These are phyloP conservation scores for Oscheius sp. DNA, from an alignment of 2,888 invertebrate species.

Conservation along the genomic window DNA sequence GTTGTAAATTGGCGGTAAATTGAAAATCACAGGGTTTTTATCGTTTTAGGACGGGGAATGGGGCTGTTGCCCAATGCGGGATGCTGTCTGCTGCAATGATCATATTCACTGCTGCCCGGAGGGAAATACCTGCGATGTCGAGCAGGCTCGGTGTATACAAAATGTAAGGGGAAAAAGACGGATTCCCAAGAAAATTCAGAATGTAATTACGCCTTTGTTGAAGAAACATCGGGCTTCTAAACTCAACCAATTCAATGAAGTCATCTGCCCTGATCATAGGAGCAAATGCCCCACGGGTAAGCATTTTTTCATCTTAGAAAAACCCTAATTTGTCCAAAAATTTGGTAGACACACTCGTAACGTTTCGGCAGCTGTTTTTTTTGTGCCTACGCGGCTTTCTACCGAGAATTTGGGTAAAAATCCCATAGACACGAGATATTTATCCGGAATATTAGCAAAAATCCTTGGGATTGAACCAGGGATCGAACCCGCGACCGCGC, in stretches of 20 bases:
- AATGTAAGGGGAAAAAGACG: background rate
- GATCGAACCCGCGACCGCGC: too few species aligned
- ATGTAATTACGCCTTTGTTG: slow-evolving; percentile 3
- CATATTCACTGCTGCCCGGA: slow-evolving; percentile 59
- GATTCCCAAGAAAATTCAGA: background rate
- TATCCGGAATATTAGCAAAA: too few species aligned
- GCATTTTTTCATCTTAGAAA: background rate
- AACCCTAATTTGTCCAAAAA: too few species aligned
- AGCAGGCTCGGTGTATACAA: slow-evolving; percentile 44
- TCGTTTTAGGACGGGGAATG: slow-evolving; percentile 42
- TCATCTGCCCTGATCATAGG: slow-evolving; percentile 45
- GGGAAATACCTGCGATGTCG: slow-evolving; percentile 52
- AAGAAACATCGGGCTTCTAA: slow-evolving; percentile 21
- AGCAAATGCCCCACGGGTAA: slow-evolving; percentile 39
- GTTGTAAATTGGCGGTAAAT: slow-evolving; percentile 45
- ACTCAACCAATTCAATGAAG: slow-evolving; percentile 17
- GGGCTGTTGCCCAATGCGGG: slow-evolving; percentile 59
- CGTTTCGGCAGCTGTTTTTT: too few species aligned
- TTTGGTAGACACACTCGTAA: too few species aligned
- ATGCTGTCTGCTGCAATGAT: slow-evolving; percentile 54
- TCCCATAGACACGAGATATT: too few species aligned
- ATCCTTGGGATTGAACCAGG: too few species aligned
- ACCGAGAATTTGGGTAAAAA: too few species aligned
- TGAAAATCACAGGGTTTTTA: background rate
- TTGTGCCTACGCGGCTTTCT: too few species aligned